phyloP scores from a whole-genome alignment of 2,797 vertebrate species.

The Scyliorhinus canicula region DNA sequence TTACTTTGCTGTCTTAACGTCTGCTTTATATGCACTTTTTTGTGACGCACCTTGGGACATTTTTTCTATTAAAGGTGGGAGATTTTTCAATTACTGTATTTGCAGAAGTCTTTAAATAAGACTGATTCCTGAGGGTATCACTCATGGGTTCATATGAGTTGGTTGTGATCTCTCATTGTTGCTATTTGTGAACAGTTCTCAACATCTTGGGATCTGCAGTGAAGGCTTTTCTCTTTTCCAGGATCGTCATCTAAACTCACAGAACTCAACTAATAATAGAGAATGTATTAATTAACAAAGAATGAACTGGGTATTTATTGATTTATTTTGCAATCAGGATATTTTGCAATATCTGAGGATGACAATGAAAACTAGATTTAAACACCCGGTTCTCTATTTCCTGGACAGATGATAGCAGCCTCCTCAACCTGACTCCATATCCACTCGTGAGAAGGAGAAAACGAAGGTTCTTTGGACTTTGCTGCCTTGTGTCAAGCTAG shows the following conservation, averaged over 20 bases:
- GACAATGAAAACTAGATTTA: not conserved
- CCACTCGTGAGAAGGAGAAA: conserved; percentile 91
- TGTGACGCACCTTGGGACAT: not conserved
- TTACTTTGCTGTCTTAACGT: not conserved
- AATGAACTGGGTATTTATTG: not conserved
- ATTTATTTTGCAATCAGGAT: not conserved
- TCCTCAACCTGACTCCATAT: conserved; percentile 92
- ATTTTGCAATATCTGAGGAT: not conserved
- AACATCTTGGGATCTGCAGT: not conserved
- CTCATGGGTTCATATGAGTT: not conserved
- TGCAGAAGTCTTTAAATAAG: not conserved
- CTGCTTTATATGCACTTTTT: not conserved
- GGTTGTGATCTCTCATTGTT: not conserved
- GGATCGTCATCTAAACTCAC: not conserved
- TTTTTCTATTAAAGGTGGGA: not conserved
- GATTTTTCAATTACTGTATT: not conserved
- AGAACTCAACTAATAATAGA: not conserved
- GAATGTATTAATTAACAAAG: not conserved
- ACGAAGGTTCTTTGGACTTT: conserved; percentile 94
- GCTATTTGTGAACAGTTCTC: not conserved
- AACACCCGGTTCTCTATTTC: conserved; percentile 43
- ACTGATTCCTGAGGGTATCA: not conserved
- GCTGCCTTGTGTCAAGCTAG: conserved; percentile 94
- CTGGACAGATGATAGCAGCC: conserved; percentile 89
- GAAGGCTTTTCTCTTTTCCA: not conserved